Evolutionary conservation across 1,140 invertebrate genomes (phyloP), one percentile per base, ranked within the genome.

Genomic region (Papilio polyxenes): DNA sequence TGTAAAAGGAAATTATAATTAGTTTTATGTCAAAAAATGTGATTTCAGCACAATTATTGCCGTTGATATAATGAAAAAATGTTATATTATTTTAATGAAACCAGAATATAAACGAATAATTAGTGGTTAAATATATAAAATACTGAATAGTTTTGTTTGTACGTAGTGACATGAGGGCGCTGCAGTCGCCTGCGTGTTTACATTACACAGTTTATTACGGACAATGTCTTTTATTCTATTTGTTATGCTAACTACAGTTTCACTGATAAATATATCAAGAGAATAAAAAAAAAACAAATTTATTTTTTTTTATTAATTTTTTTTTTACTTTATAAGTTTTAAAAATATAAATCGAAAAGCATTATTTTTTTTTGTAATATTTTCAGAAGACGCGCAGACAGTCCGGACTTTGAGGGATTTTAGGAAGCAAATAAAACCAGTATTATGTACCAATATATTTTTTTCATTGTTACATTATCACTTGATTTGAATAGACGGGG

Each of bases 351-450:
- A 37, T 75, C 72, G 48, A 56, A 75, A 31, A 31, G 23, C 44
- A 13, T 17, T 59, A 37, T 78, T n/a, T 17, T 65, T 78, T 80
- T 80, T 79, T 80, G 78, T 80, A 65, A 69, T 49, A 65, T 80
- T 80, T 80, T 80, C 78, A 80, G 78, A 80, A 80, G 40, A 80
- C 78, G 62, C 59, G 59, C 78, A 8, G 78, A 80, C 31, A 49
- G 62, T 69, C 62, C 78, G 78, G 78, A 80, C 62, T 80, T 80
- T 69, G 59, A 80, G 15, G 78, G 78, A 44, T 80, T 80, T 49
- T 80, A 80, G 78, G 59, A 40, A 59, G 76, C 9, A 69, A 80
- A 80, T 80, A 69, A 80, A 80, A 80, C 56, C 6, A 31, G 3
- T 80, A 9, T 69, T 80, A 15, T 44, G n/a, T 56, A 69, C 49